Base-by-base conservation (phyloP, 2,888 invertebrate species). In the Dilophus febrilis region DNA sequence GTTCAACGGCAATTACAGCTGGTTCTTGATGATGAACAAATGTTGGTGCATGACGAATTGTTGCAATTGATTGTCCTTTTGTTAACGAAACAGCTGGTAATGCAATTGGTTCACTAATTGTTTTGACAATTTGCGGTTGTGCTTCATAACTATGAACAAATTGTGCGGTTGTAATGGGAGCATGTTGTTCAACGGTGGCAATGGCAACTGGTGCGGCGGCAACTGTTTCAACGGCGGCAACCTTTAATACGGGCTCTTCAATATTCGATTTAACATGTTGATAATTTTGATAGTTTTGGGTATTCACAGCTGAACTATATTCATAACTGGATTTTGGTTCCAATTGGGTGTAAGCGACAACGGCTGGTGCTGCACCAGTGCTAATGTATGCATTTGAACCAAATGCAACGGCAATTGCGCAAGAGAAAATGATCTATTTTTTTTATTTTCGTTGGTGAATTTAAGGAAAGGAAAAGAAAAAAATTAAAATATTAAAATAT, bases 261-360 rank as follows among this genome's bases (percentile, higher is more conserved):
- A 22, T 22, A 26, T 29, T 30, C 14, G 38, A 31, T 8, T 30
- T 31, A 7, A 38, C 38, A 18, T 38, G 13, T 26, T 13, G 19
- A 32, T 22, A 38, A 32, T 38, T 38, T 7, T 38, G 28, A 14
- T 37, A 37, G 5, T 27, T 17, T n/a, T 28, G 37, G 4, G 30
- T 31, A 28, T 37, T 28, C 14, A 37, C 37, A 13, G 37, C n/a
- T 5, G 37, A n/a, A 22, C 31, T 31, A 22, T 37, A 37, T 31
- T 37, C 37, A 14, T 37, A 37, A 19, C 37, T 37, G 16, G 37
- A 18, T 14, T 22, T 31, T 13, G 37, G 37, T 31, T 31, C 31
- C 11, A 22, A 22, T 22, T 22, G 22, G 4, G 22, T 22, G 8
- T 22, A 22, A 6, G 22, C 22, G n/a, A n/a, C n/a, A 6, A 22